phyloP scores from a whole-genome alignment of 2,113 vertebrate species.

The Cryptotis parvus region DNA sequence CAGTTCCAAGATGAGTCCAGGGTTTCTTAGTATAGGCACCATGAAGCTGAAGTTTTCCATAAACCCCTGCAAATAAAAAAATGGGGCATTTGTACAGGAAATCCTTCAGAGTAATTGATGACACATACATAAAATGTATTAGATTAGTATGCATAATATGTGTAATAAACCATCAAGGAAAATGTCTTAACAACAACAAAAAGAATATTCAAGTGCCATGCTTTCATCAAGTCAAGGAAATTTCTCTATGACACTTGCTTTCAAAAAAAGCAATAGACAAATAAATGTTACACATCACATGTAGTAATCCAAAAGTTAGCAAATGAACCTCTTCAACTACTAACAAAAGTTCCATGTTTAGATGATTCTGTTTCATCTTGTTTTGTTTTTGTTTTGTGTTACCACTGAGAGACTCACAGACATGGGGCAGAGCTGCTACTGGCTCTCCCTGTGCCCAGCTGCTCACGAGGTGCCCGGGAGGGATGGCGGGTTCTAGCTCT shows the following conservation, averaged over 20 bases:
- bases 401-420: too few species aligned
- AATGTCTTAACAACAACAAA: background rate
- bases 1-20: slow-evolving; percentile 85
- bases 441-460: too few species aligned
- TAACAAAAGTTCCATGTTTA: slow-evolving; percentile 3
- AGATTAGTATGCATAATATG: background rate
- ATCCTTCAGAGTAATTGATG: slow-evolving; percentile 24
- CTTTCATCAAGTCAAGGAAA: background rate
- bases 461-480: too few species aligned
- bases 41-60: slow-evolving; percentile 86
- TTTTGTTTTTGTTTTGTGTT: too few species aligned
- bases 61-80: slow-evolving; percentile 83
- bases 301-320: background rate
- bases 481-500: too few species aligned
- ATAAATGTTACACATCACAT: background rate
- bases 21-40: slow-evolving; percentile 84
- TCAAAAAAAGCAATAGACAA: background rate
- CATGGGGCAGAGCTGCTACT: too few species aligned
- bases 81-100: background rate
- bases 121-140: background rate
- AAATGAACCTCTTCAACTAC: background rate
- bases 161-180: background rate
- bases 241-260: background rate
- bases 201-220: background rate
- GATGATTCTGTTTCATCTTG: background rate